These are phyloP conservation scores for Eubasilissa regina DNA, from an alignment of 1,140 invertebrate species.

Conservation along the genomic window DNA sequence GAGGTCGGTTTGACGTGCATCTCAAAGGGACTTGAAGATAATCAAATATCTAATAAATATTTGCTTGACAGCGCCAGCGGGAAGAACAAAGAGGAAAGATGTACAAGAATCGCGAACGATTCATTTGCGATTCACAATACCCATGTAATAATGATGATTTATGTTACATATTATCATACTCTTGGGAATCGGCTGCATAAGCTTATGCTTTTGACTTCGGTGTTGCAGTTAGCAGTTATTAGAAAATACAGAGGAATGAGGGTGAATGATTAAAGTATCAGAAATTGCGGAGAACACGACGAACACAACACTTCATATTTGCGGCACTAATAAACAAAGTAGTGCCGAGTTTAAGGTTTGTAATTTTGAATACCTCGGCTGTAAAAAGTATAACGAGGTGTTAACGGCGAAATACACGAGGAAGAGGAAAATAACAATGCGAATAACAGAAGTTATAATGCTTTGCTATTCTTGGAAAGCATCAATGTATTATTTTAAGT, in stretches of 20 bases:
- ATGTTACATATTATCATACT: too few relatives aligned
- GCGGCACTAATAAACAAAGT: too few relatives aligned
- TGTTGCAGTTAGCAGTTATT: too few relatives aligned
- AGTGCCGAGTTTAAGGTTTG: neutral
- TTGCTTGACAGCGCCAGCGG: neutral
- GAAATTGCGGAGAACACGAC: too few relatives aligned
- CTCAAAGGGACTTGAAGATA: constrained; percentile 30
- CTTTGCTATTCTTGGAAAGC: constrained; percentile 9
- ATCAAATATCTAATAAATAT: constrained; percentile 36
- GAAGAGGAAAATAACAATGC: constrained; percentile 6
- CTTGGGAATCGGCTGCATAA: too few relatives aligned
- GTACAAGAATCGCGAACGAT: constrained; percentile 26
- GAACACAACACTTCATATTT: too few relatives aligned
- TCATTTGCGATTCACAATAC: neutral
- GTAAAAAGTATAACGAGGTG: constrained; percentile 12
- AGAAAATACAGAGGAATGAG: too few relatives aligned
- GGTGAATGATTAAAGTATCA: too few relatives aligned
- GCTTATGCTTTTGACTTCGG: too few relatives aligned
- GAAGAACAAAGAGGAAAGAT: constrained; percentile 1
- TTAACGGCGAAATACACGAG: neutral
- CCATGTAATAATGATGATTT: too few relatives aligned
- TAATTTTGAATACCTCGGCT: constrained; percentile 14
- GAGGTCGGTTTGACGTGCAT: neutral
- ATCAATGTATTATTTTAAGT: neutral
- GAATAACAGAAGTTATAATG: neutral